phyloP scores from a whole-genome alignment of 2,888 invertebrate genomes.

The Drosophila atroscutellata region DNA sequence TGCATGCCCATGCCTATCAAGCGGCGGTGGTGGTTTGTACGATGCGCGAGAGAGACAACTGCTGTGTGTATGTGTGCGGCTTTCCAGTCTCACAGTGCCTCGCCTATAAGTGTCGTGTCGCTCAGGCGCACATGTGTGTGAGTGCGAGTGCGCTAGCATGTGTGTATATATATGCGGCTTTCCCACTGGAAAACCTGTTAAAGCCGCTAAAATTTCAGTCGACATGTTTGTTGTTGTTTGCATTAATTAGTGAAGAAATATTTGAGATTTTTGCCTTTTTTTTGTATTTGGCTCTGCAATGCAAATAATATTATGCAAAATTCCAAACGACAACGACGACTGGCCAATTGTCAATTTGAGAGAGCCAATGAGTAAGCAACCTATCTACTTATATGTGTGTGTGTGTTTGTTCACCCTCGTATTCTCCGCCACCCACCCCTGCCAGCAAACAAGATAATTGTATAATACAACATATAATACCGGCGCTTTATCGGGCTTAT shows the following conservation, averaged over 20 bases:
- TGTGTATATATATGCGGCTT: slow-evolving; percentile 53
- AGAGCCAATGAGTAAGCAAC: slow-evolving; percentile 56
- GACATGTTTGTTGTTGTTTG: slow-evolving; percentile 74
- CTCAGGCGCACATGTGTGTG: slow-evolving; percentile 39
- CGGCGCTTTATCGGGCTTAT: slow-evolving; percentile 75
- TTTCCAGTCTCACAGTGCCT: slow-evolving; percentile 71
- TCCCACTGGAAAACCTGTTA: slow-evolving; percentile 77
- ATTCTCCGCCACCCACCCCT: slow-evolving; percentile 27
- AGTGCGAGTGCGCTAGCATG: slow-evolving; percentile 59
- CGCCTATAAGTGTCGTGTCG: slow-evolving; percentile 63
- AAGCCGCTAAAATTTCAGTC: slow-evolving; percentile 75
- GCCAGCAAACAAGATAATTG: slow-evolving; percentile 60
- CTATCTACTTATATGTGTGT: slow-evolving; percentile 17
- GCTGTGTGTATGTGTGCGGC: slow-evolving; percentile 45
- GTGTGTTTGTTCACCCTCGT: slow-evolving; percentile 14
- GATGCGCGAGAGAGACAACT: slow-evolving; percentile 60
- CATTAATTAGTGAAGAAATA: slow-evolving; percentile 77
- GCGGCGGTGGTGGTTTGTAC: slow-evolving; percentile 52
- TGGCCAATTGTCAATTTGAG: slow-evolving; percentile 33
- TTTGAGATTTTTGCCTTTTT: slow-evolving; percentile 72
- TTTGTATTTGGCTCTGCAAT: slow-evolving; percentile 28
- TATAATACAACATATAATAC: slow-evolving; percentile 66
- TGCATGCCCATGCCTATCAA: slow-evolving; percentile 64
- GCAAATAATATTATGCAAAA: slow-evolving; percentile 75
- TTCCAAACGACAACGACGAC: slow-evolving; percentile 30